A percentile compares a stretch with the other conserved stretches of the same genome.
Evolutionary conservation across 2,113 vertebrate genomes (phyloP).

Genomic region (Sinocyclocheilus maitianheensis): DNA sequence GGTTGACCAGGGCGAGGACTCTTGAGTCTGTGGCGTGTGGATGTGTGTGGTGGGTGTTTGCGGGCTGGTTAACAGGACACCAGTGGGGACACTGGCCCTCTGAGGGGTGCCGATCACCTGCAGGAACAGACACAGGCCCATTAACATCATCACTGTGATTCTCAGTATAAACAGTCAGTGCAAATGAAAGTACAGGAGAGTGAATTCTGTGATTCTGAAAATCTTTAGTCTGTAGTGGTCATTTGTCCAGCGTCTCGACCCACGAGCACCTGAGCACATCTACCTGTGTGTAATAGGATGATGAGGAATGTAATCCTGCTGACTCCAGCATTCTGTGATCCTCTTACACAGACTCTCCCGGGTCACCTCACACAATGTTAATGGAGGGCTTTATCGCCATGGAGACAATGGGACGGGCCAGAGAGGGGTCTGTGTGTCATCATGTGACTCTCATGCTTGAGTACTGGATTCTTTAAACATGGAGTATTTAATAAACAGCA

Average conservation of each 20-base stretch:
- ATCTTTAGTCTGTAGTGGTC: too few relatives aligned
- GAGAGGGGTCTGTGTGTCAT: background rate
- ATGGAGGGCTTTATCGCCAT: conserved; percentile 40
- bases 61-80: conserved; percentile 81
- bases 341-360: conserved; percentile 66
- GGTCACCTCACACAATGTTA: conserved; percentile 66
- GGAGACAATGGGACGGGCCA: conserved; percentile 9
- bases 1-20: conserved; percentile 85
- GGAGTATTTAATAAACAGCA: background rate
- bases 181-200: too few relatives aligned
- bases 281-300: conserved; percentile 2
- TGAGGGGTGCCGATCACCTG: conserved; percentile 87
- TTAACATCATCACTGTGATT: too few relatives aligned
- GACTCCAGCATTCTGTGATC: conserved; percentile 70
- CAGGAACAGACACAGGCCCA: conserved; percentile 37
- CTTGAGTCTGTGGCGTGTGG: conserved; percentile 64
- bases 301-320: conserved; percentile 68
- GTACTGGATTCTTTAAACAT: too few relatives aligned
- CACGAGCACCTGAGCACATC: too few relatives aligned
- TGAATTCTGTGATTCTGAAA: too few relatives aligned
- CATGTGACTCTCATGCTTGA: background rate
- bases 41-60: conserved; percentile 83
- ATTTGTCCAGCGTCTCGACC: too few relatives aligned
- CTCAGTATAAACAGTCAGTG: too few relatives aligned
- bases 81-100: conserved; percentile 74